A percentile compares a stretch with the other conserved stretches of the same genome.
Evolutionary conservation across 2,113 vertebrate genomes (phyloP).

Genomic region (Heloderma charlesbogerti): DNA sequence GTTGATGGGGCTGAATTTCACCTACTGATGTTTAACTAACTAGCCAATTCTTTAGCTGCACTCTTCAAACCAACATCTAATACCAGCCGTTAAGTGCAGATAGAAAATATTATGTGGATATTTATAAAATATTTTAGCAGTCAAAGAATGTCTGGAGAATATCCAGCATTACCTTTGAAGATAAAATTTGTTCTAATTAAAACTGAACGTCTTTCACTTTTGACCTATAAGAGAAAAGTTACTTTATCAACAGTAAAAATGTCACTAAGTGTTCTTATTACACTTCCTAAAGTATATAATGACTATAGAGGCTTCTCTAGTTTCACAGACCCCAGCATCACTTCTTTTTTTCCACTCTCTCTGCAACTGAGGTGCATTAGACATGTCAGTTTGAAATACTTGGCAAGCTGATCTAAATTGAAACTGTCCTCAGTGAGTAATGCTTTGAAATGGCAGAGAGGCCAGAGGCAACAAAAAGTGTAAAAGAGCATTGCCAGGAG

Average conservation of each 20-base stretch:
- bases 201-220: conserved; percentile 5
- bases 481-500: neutral
- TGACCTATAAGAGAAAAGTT: neutral
- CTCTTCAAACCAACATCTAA: neutral
- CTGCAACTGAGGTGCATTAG: conserved; percentile 56
- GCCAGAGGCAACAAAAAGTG: conserved; percentile 47
- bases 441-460: neutral
- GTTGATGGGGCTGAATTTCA: no score
- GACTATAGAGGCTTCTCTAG: neutral
- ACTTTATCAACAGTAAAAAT: conserved; percentile 19
- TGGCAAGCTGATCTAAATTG: conserved; percentile 61
- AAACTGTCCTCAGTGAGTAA: conserved; percentile 60
- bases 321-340: neutral
- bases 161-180: neutral
- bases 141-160: neutral
- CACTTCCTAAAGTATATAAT: neutral
- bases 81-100: neutral
- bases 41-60: neutral
- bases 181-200: neutral
- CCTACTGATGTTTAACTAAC: no score
- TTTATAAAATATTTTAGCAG: neutral
- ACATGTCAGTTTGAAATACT: conserved; percentile 62
- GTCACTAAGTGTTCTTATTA: neutral
- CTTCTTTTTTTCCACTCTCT: conserved; percentile 37
- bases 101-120: neutral